Evolutionary conservation across 2,888 invertebrate species (phyloP), one percentile per base, ranked within the genome.

Genomic region (Agrilus mali): DNA sequence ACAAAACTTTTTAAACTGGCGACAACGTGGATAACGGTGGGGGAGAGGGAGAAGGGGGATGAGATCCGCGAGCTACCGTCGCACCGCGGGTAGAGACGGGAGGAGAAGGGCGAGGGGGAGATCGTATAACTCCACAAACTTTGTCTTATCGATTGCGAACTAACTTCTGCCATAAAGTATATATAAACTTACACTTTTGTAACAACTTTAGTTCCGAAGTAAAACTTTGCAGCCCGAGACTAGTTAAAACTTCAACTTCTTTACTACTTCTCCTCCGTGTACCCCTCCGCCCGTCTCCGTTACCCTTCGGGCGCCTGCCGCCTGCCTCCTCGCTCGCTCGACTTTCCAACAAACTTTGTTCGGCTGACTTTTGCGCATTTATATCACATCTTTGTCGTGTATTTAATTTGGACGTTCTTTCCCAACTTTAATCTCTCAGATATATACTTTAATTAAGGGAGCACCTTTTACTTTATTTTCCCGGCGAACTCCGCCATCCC

Each of bases 121-220:
- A 47, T 46, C 51, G 47, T 52, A 47, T 52, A 52, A 52, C 50
- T 52, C 48, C 40, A 46, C 47, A 42, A 52, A 52, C 50, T 52
- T 52, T 52, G 50, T 50, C 47, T 49, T 50, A 52, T 52, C 51
- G 51, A 52, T 52, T 50, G 46, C 48, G 43, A 61, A 63, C 65
- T 63, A 67, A 67, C 67, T 67, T 67, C 60, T 61, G 59, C 65
- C 65, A 66, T 66, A 67, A 65, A 67, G 65, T 66, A 66, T 65
- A 27, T 27, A 66, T 66, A 66, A 66, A 67, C 66, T 67, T 64
- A 65, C 64, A 66, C 65, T 67, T 67, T 66, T 65, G 66, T 64
- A 66, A 65, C 66, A 67, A 65, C 64, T 66, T 66, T 61, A 64
- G 64, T 65, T 65, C 58, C 54, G 56, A 55, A 57, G 57, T 57